These are phyloP conservation scores for Elmis aenea DNA, from an alignment of 2,888 invertebrate genomes.

Conservation along the genomic window DNA sequence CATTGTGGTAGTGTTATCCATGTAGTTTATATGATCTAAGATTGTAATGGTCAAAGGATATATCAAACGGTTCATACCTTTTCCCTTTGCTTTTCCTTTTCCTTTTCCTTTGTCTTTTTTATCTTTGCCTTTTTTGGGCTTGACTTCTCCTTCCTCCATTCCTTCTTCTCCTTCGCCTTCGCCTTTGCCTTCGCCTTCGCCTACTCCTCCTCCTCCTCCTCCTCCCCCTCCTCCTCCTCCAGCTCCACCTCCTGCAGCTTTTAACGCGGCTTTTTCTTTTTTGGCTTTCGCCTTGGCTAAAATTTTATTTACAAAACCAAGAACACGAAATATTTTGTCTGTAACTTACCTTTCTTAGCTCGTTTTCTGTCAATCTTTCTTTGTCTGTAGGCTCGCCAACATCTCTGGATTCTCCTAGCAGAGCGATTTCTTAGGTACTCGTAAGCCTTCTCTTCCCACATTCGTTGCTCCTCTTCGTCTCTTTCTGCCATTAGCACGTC, in stretches of 20 bases:
- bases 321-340: too few relatives aligned
- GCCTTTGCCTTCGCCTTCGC: too few relatives aligned
- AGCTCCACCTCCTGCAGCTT: slow-evolving; percentile 45
- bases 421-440: slow-evolving; percentile 31
- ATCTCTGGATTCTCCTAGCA: slow-evolving; percentile 43
- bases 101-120: slow-evolving; percentile 22
- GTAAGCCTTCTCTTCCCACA: slow-evolving; percentile 49
- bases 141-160: slow-evolving; percentile 47
- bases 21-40: too few relatives aligned
- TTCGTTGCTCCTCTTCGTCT: slow-evolving; percentile 51
- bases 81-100: slow-evolving; percentile 48
- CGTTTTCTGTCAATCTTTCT: slow-evolving; percentile 25
- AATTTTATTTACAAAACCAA: slow-evolving; percentile 1
- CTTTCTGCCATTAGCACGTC: slow-evolving; percentile 55
- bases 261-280: not conserved
- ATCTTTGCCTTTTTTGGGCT: slow-evolving; percentile 37
- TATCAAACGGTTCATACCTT: too few relatives aligned
- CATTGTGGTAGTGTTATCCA: too few relatives aligned
- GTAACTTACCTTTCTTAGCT: slow-evolving; percentile 25
- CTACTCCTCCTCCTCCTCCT: slow-evolving; percentile 50
- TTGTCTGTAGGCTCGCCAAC: slow-evolving; percentile 31
- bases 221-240: slow-evolving; percentile 46
- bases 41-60: too few relatives aligned
- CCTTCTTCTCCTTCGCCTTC: slow-evolving; percentile 49
- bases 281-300: slow-evolving; percentile 5